These are phyloP conservation scores for Labeo rohita DNA, from an alignment of 2,113 vertebrate genomes.

Conservation along the genomic window DNA sequence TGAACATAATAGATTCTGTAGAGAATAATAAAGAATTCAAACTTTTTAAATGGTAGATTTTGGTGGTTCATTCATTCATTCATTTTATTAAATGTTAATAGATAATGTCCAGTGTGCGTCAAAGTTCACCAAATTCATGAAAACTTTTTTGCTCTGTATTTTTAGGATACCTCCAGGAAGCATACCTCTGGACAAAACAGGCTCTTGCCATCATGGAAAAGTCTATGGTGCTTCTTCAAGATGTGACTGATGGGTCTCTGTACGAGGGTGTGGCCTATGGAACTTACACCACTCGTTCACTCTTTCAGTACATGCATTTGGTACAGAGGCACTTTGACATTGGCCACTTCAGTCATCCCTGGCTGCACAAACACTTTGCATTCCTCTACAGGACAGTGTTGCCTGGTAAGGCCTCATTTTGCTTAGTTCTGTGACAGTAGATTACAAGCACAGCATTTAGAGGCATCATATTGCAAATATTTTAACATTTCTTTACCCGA, in stretches of 20 bases:
- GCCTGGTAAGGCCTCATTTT: conserved; percentile 78
- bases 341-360: conserved; percentile 92
- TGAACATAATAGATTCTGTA: too few species aligned
- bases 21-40: background rate
- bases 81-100: background rate
- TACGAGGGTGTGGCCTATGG: conserved; percentile 98
- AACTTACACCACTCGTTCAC: conserved; percentile 93
- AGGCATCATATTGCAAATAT: background rate
- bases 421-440: background rate
- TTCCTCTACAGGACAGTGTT: conserved; percentile 96
- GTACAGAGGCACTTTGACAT: conserved; percentile 94
- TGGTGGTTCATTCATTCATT: background rate
- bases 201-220: conserved; percentile 96
- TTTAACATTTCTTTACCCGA: background rate
- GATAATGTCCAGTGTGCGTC: too few species aligned
- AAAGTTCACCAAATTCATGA: background rate
- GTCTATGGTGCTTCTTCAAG: conserved; percentile 89
- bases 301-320: conserved; percentile 97
- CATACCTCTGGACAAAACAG: conserved; percentile 97
- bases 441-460: background rate
- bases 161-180: conserved; percentile 95
- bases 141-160: conserved; percentile 38
- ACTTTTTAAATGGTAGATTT: background rate
- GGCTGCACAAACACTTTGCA: conserved; percentile 95
- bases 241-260: conserved; percentile 92